Evolutionary conservation across 2,797 vertebrate genomes (phyloP).

Genomic region (Simalia tracyae): DNA sequence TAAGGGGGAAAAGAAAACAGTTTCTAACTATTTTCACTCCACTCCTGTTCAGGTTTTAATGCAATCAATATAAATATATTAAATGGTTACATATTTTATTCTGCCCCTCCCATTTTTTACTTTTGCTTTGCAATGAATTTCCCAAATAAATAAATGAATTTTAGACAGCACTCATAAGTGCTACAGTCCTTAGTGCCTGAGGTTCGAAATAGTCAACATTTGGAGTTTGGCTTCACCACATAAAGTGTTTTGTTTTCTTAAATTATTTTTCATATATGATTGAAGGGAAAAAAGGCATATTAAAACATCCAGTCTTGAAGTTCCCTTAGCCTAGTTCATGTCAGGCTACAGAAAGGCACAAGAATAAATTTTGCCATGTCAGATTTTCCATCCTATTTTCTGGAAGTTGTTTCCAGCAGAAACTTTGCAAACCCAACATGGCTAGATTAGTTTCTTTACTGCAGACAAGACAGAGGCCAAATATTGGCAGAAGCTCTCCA

Average conservation of each 20-base stretch:
- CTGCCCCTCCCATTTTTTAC: not conserved
- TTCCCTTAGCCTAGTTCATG: not conserved
- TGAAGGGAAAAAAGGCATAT: not conserved
- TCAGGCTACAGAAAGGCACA: not conserved
- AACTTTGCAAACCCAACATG: not conserved
- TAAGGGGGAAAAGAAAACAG: rapidly evolving
- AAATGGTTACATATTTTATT: not conserved
- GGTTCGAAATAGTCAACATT: not conserved
- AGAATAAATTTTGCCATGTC: not conserved
- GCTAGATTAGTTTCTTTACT: not conserved
- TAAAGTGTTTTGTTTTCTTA: not conserved
- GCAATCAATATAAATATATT: not conserved
- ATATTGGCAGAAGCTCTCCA: not conserved
- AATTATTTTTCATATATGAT: not conserved
- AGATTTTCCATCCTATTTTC: not conserved
- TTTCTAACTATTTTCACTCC: not conserved
- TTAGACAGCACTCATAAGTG: not conserved
- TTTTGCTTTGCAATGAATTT: not conserved
- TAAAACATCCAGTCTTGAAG: not conserved
- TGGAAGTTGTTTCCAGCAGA: not conserved
- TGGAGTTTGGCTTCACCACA: not conserved
- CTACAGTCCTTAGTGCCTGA: not conserved
- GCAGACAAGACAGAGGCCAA: not conserved
- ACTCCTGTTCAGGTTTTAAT: not conserved
- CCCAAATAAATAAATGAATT: not conserved